Conservation (phyloP, 2,113 vertebrate species). For the Pelodiscus sinensis region DNA sequence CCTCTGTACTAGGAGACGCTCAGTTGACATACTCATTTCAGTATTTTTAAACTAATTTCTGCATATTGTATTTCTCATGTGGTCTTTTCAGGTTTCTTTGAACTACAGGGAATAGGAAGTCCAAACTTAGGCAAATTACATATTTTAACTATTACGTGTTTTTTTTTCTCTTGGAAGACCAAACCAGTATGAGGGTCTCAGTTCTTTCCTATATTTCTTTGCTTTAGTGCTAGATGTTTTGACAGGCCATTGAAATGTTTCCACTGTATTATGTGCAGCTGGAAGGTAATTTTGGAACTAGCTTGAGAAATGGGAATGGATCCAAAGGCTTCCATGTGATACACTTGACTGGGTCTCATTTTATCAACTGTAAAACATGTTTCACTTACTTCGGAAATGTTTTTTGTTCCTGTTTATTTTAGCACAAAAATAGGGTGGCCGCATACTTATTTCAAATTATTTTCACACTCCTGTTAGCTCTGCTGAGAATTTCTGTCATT, state of each 20-base stretch:
- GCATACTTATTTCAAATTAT: neutral
- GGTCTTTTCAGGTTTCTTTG: neutral
- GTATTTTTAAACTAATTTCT: neutral
- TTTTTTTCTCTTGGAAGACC: rapidly evolving
- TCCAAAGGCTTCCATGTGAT: neutral
- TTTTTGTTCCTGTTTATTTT: neutral
- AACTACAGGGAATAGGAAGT: rapidly evolving
- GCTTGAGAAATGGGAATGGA: neutral
- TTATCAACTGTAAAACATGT: neutral
- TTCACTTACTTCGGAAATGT: neutral
- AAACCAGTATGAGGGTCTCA: neutral
- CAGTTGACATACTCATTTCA: rapidly evolving
- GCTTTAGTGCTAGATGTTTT: neutral
- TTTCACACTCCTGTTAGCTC: neutral
- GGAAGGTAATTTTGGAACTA: neutral
- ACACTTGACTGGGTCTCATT: neutral
- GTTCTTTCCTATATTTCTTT: neutral
- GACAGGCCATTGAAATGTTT: neutral
- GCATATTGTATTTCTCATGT: neutral
- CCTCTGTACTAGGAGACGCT: neutral
- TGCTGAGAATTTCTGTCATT: neutral
- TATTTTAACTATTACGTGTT: rapidly evolving
- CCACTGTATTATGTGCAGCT: neutral
- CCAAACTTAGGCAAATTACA: neutral
- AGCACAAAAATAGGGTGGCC: neutral